A percentile compares a stretch with the other conserved stretches of the same genome.
phyloP scores from a whole-genome alignment of 2,797 vertebrate species.

The Clarias platycephalus region DNA sequence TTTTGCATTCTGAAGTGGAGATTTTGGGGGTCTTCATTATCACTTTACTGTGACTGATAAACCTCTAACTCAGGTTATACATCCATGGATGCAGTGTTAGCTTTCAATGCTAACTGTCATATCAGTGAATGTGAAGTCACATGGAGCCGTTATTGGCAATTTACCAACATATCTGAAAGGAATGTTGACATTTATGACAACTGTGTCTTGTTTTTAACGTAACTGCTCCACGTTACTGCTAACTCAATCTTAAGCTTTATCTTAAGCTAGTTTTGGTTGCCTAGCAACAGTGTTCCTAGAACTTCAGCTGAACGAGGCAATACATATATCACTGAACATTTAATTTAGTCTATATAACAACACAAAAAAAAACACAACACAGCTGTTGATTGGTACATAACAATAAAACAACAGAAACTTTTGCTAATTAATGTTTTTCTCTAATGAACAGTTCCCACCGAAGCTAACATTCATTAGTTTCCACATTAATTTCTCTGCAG shows the following conservation, averaged over 20 bases:
- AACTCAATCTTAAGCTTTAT: not conserved
- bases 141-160: not conserved
- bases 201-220: not conserved
- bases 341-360: not conserved
- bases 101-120: not conserved
- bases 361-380: not conserved
- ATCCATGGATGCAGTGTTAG: not conserved
- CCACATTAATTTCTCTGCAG: not conserved
- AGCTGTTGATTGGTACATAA: not conserved
- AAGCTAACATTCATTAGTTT: not conserved
- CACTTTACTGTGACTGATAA: too few relatives aligned
- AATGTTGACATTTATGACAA: not conserved
- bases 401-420: not conserved
- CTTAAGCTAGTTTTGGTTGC: not conserved
- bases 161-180: not conserved
- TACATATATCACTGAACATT: not conserved
- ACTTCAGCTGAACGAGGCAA: not conserved
- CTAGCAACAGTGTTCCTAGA: not conserved
- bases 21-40: not conserved
- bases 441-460: not conserved
- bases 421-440: not conserved
- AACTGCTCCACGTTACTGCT: not conserved
- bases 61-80: too few relatives aligned
- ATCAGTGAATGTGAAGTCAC: not conserved
- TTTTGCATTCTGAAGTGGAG: not conserved